Conservation (phyloP, 2,888 invertebrate genomes). For the Nomada flava region DNA sequence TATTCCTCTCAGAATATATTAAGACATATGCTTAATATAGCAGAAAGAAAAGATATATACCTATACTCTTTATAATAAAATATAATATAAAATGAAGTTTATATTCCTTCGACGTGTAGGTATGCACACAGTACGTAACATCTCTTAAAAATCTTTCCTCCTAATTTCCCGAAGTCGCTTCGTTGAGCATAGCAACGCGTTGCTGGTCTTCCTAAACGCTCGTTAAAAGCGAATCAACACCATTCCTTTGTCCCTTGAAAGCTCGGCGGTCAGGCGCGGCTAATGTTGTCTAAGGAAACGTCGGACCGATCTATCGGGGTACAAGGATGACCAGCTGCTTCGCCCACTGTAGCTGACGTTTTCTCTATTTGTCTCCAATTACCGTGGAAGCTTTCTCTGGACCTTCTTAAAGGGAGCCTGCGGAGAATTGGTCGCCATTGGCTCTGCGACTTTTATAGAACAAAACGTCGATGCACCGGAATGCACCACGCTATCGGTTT, state of each 20-base stretch:
- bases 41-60: too few relatives aligned
- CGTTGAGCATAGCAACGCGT: neutral
- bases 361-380: conserved; percentile 77
- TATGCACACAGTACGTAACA: neutral
- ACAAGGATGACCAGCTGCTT: conserved; percentile 48
- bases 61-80: too few relatives aligned
- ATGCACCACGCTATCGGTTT: conserved; percentile 26
- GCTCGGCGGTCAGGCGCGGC: conserved; percentile 22
- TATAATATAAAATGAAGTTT: too few relatives aligned
- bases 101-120: too few relatives aligned
- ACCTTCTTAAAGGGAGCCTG: conserved; percentile 56
- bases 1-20: too few relatives aligned
- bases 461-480: conserved; percentile 55
- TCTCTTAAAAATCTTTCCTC: neutral
- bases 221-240: conserved; percentile 34
- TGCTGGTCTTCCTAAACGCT: neutral
- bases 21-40: too few relatives aligned
- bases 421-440: conserved; percentile 34
- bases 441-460: conserved; percentile 66
- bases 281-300: conserved; percentile 78
- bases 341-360: conserved; percentile 51
- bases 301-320: conserved; percentile 61
- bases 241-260: conserved; percentile 4
- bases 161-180: conserved; percentile 8
- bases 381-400: conserved; percentile 62